Conservation (phyloP, 2,113 vertebrate species). For the Psettodes erumei region DNA sequence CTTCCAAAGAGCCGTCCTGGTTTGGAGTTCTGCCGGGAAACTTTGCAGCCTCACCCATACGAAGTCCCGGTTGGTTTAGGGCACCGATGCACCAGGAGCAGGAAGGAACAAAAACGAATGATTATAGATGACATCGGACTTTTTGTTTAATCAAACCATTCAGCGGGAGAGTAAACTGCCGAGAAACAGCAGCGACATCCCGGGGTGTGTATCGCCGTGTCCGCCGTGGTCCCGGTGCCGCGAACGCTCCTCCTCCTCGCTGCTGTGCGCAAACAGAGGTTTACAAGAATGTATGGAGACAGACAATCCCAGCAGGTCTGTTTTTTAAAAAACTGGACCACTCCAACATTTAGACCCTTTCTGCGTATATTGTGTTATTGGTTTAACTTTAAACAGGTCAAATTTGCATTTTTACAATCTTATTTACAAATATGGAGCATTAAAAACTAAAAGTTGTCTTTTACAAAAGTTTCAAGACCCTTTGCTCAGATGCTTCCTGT, state of each 20-base stretch:
- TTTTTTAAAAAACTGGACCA: too few relatives aligned
- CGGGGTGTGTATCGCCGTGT: not conserved
- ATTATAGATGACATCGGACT: not conserved
- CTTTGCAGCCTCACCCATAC: slow-evolving; percentile 28
- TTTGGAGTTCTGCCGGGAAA: slow-evolving; percentile 9
- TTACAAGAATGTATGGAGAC: slow-evolving; percentile 3
- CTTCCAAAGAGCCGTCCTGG: not conserved
- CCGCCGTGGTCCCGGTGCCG: not conserved
- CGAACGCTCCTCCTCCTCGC: slow-evolving; percentile 44
- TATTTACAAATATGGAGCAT: too few relatives aligned
- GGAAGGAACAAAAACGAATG: not conserved
- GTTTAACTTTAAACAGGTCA: too few relatives aligned
- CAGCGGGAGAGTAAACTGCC: too few relatives aligned
- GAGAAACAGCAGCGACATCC: not conserved
- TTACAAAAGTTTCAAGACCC: not conserved
- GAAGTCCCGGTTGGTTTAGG: not conserved
- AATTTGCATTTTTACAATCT: too few relatives aligned
- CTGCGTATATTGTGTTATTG: not conserved
- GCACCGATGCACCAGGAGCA: not conserved
- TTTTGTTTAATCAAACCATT: not conserved
- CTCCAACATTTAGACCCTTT: too few relatives aligned
- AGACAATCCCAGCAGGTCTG: not conserved
- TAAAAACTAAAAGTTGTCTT: too few relatives aligned
- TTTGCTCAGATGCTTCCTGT: not conserved
- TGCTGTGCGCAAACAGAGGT: slow-evolving; percentile 10